Conservation (phyloP, 1,140 invertebrate genomes). For the Leptinotarsa undecemlineata region DNA sequence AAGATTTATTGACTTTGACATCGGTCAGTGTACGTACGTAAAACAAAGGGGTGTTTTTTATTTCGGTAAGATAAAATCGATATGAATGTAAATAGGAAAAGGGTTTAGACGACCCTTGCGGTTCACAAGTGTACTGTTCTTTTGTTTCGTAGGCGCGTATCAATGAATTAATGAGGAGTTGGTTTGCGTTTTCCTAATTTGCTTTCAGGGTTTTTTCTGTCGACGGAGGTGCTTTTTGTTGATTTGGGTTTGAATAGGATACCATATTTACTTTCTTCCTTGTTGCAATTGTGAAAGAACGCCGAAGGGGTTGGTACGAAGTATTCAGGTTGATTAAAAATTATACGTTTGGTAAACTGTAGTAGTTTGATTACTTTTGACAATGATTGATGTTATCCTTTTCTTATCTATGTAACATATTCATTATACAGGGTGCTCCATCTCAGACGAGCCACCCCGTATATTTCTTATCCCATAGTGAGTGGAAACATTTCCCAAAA, state of each 20-base stretch:
- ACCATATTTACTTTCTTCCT: constrained; percentile 11
- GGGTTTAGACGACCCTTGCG: constrained; percentile 14
- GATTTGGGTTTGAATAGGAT: not conserved
- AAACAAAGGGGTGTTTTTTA: constrained; percentile 28
- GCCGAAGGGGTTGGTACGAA: not conserved
- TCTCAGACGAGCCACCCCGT: too few relatives aligned
- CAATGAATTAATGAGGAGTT: constrained; percentile 17
- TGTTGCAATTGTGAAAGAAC: not conserved
- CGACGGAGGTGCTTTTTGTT: not conserved
- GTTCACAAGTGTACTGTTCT: constrained; percentile 26
- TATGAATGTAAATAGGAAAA: constrained; percentile 15
- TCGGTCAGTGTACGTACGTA: constrained; percentile 28
- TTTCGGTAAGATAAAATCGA: constrained; percentile 25
- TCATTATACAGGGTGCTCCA: too few relatives aligned
- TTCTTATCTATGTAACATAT: too few relatives aligned
- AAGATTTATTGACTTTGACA: constrained; percentile 40
- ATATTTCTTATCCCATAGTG: too few relatives aligned
- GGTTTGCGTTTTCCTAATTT: constrained; percentile 15
- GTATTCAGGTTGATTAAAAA: too few relatives aligned
- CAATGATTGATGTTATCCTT: too few relatives aligned
- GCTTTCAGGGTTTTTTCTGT: constrained; percentile 3
- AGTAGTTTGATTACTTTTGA: too few relatives aligned
- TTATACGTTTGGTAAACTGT: too few relatives aligned
- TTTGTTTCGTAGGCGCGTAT: constrained; percentile 14
- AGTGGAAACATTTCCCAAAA: too few relatives aligned